phyloP scores from a whole-genome alignment of 2,113 vertebrate species.

The Proterorhinus semilunaris region DNA sequence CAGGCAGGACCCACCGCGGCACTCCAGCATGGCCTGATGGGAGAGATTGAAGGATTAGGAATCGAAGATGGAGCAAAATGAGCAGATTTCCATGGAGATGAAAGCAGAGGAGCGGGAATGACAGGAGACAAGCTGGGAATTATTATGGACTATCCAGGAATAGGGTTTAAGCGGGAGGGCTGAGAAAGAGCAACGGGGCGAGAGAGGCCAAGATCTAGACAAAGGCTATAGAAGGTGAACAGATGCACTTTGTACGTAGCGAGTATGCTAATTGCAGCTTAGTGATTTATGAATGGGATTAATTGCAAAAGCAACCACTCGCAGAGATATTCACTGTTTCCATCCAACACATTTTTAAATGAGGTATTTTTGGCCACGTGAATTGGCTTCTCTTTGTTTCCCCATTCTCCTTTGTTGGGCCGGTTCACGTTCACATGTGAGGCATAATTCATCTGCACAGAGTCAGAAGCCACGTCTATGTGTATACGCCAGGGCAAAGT shows the following conservation, averaged over 20 bases:
- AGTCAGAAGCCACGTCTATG: background rate
- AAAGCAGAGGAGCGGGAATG: constrained; percentile 48
- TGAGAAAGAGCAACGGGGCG: constrained; percentile 32
- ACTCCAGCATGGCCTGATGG: constrained; percentile 36
- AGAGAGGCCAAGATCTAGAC: constrained; percentile 24
- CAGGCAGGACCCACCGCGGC: constrained; percentile 43
- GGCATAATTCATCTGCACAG: constrained; percentile 16
- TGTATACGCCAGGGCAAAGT: background rate
- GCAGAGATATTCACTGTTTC: constrained; percentile 50
- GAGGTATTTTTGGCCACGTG: constrained; percentile 20
- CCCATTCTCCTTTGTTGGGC: background rate
- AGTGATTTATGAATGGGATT: constrained; percentile 74
- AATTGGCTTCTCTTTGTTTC: background rate
- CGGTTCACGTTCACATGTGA: background rate
- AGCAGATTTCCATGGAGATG: constrained; percentile 66
- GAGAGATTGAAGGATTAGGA: constrained; percentile 63
- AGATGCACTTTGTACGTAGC: constrained; percentile 31
- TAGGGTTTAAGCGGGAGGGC: constrained; percentile 18
- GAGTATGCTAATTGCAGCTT: constrained; percentile 61
- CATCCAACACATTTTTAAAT: constrained; percentile 54
- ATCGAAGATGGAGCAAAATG: constrained; percentile 26
- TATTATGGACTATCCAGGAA: constrained; percentile 25
- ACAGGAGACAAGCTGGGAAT: constrained; percentile 46
- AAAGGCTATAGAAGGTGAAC: constrained; percentile 12
- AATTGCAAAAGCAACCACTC: constrained; percentile 53